Percentiles rank a stretch among this genome's conserved stretches.
phyloP scores from a whole-genome alignment of 2,113 vertebrate genomes.

The Amphiprion ocellaris region DNA sequence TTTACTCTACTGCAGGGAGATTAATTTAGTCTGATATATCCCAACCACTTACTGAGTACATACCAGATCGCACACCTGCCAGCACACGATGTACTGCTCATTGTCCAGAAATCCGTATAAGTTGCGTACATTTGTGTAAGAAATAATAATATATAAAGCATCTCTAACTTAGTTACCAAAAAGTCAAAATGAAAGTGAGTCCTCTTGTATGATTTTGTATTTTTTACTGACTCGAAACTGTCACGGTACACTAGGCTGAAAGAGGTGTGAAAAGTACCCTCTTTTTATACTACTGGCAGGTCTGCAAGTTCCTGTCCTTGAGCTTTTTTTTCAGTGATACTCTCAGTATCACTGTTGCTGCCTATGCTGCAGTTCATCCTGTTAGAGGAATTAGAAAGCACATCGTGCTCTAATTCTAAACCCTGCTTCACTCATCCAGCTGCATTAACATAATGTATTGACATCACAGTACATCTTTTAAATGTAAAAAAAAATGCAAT shows the following conservation, averaged over 20 bases:
- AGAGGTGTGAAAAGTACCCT: slow-evolving; percentile 9
- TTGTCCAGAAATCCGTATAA: not conserved
- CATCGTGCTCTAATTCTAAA: not conserved
- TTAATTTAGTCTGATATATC: slow-evolving; percentile 16
- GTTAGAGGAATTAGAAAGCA: slow-evolving; percentile 26
- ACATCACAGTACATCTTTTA: not conserved
- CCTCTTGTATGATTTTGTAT: not conserved
- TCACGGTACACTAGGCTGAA: not conserved
- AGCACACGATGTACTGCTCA: not conserved
- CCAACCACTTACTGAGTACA: not conserved
- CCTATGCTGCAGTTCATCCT: slow-evolving; percentile 25
- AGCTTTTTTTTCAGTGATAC: not conserved
- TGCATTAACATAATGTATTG: slow-evolving; percentile 21
- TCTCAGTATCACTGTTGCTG: not conserved
- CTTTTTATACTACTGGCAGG: not conserved
- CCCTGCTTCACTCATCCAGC: not conserved
- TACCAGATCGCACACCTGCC: not conserved
- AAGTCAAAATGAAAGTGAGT: not conserved
- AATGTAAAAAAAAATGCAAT: not conserved
- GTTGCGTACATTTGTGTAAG: not conserved
- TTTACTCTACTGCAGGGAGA: slow-evolving; percentile 16
- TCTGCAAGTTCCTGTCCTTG: not conserved
- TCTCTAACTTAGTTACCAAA: not conserved
- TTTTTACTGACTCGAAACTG: slow-evolving; percentile 11
- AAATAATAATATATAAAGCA: not conserved